Percentiles rank a stretch among this genome's conserved stretches.
Conservation (phyloP, 2,113 vertebrate species). For the Saimiri boliviensis region DNA sequence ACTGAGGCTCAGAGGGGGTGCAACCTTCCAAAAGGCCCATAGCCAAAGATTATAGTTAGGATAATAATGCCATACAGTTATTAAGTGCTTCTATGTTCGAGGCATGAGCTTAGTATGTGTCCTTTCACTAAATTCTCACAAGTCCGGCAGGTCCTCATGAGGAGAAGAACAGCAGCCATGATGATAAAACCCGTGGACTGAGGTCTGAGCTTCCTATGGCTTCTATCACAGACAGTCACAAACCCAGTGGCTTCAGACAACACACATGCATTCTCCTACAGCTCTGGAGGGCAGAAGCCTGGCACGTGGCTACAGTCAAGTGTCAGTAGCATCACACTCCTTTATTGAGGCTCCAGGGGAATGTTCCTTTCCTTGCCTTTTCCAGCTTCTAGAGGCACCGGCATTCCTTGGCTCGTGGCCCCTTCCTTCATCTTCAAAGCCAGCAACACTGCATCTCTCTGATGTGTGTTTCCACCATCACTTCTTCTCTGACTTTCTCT, state of each 20-base stretch:
- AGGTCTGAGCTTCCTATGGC: rapidly evolving
- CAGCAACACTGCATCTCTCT: rapidly evolving
- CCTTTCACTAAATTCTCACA: neutral
- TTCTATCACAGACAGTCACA: rapidly evolving
- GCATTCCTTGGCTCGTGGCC: neutral
- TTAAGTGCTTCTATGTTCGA: rapidly evolving
- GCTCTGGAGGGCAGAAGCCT: neutral
- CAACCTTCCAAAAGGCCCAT: neutral
- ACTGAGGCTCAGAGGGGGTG: neutral
- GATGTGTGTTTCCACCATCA: rapidly evolving
- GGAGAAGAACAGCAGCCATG: no score
- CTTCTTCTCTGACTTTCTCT: neutral
- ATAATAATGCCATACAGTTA: neutral
- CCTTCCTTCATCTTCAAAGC: neutral
- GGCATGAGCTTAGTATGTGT: rapidly evolving
- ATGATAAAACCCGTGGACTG: no score
- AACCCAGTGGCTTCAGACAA: neutral
- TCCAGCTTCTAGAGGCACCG: rapidly evolving
- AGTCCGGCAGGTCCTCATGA: neutral
- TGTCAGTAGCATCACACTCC: rapidly evolving
- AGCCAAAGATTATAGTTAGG: neutral
- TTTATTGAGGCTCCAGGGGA: neutral
- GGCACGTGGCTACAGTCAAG: no score
- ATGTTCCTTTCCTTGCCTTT: rapidly evolving
- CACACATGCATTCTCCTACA: rapidly evolving